Conservation (phyloP, 2,113 vertebrate genomes). For the Sterrhoptilus dennistouni region DNA sequence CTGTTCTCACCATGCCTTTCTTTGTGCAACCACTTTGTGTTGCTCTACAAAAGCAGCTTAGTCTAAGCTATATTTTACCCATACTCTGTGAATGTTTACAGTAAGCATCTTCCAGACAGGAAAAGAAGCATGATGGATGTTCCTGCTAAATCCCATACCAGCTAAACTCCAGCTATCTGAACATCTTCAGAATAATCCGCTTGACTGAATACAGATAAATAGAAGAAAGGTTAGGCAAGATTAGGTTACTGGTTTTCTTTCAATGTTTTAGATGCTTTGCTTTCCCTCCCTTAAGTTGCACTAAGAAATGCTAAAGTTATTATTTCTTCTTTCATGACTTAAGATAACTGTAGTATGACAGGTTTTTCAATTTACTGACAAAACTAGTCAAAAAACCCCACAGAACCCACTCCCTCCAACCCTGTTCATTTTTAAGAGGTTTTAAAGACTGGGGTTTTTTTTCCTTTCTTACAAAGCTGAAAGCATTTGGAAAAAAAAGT, state of each 20-base stretch:
- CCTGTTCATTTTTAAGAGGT: background rate
- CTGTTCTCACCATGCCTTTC: background rate
- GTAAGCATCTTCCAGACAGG: background rate
- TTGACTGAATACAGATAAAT: background rate
- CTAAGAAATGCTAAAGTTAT: background rate
- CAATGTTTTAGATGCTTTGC: background rate
- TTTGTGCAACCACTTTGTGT: background rate
- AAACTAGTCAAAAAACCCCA: background rate
- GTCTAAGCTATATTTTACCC: background rate
- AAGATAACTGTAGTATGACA: background rate
- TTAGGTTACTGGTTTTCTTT: background rate
- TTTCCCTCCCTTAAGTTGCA: background rate
- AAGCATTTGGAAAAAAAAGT: background rate
- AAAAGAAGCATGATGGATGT: background rate
- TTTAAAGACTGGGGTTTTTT: background rate
- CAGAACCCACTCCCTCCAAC: rapidly evolving
- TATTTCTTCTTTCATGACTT: background rate
- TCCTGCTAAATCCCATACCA: background rate
- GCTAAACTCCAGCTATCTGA: background rate
- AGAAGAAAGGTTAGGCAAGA: background rate
- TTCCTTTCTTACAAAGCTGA: background rate
- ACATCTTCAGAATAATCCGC: background rate
- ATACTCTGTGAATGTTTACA: background rate
- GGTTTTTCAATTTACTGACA: background rate
- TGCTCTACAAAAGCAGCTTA: background rate